Conservation (phyloP, 2,888 invertebrate species). For the Oligia latruncula region DNA sequence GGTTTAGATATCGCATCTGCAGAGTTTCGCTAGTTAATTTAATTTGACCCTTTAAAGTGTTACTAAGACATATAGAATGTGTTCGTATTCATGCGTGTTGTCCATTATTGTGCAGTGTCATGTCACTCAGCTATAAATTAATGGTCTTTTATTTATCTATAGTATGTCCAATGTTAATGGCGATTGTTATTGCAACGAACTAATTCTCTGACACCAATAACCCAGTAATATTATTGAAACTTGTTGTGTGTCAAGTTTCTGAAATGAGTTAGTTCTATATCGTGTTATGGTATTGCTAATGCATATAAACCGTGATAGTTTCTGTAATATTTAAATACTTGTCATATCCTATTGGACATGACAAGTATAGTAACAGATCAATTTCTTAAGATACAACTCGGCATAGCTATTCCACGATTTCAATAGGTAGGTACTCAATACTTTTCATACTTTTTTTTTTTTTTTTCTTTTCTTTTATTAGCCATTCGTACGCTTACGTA, state of each 20-base stretch:
- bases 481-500: too few species aligned
- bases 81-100: not conserved
- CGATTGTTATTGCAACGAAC: slow-evolving; percentile 4
- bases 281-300: not conserved
- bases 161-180: slow-evolving; percentile 1
- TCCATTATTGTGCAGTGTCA: slow-evolving; percentile 11
- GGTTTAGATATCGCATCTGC: not conserved
- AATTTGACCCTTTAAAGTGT: not conserved
- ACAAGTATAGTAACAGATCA: too few species aligned
- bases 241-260: slow-evolving; percentile 1
- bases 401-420: too few species aligned
- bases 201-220: slow-evolving; percentile 32
- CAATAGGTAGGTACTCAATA: too few species aligned
- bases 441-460: too few species aligned
- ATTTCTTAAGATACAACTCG: not conserved
- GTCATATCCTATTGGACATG: not conserved
- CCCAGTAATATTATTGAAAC: not conserved
- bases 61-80: not conserved
- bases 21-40: not conserved
- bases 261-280: not conserved
- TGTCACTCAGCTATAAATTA: slow-evolving; percentile 36
- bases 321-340: not conserved
- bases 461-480: too few species aligned
- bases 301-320: not conserved
- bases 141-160: slow-evolving; percentile 1